Base-by-base conservation (phyloP, 1,140 invertebrate genomes). In the Proales similis region DNA sequence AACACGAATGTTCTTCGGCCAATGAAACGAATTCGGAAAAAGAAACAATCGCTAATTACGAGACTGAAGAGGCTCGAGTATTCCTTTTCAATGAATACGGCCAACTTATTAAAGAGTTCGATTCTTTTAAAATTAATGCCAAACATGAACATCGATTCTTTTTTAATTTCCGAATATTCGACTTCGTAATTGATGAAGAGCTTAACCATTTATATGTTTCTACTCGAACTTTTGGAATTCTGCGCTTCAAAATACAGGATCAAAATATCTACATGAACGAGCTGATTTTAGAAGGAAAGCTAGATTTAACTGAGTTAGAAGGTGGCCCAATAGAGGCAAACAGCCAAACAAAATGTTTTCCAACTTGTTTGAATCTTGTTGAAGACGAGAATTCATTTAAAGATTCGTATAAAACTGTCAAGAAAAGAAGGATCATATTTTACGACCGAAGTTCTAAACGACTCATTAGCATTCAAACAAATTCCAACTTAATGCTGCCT, bases 351-450 rank as follows among this genome's bases (percentile, higher is more conserved):
- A 12, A 24, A 7, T 24, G 39, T 19, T 57, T 57, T 42, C 51
- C 51, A 4, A 57, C 51, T 42, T 57, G 51, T 57, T 24, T 57
- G 9, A 57, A 42, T 57, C 32, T 57, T 27, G 32, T 57, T 5
- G 51, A 57, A 42, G 51, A 57, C 27, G 51, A 57, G n/a, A n/a
- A n/a, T n/a, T 19, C 30, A 7, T 57, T 57, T 57, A 57, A 22
- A n/a, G 51, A 57, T 17, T 29, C 17, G 17, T 30, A 42, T 26
- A 57, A 57, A 57, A 57, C 20, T 11, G 45, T 14, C 20, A 12
- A 26, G 12, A 57, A 57, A 57, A 17, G 51, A 14, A 22, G 33
- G 5, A 19, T 57, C 2, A 26, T 57, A 29, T 57, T 57, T 26
- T 57, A 57, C 19, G 51, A 57, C 19, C 33, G 51, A 42, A 42